Base-by-base conservation (phyloP, 2,113 vertebrate genomes). In the Prolemur simus region DNA sequence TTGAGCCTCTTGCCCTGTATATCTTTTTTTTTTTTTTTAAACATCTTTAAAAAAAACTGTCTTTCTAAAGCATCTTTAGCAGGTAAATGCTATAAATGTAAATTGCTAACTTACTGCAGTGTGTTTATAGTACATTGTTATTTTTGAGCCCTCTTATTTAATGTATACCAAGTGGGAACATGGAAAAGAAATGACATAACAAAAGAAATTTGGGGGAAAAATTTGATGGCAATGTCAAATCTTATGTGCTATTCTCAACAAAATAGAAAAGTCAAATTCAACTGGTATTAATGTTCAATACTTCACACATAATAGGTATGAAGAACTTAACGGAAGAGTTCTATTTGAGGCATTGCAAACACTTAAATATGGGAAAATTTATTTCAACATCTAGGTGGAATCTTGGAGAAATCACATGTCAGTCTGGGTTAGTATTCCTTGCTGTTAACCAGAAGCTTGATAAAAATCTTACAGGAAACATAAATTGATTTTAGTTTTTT, bases 11-110 rank as follows among this genome's bases (percentile, higher is more conserved):
- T 60, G 29, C 6, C 6, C 25, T 87, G 3, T 54, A n/a, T 25
- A 47, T 1, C 0, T 82, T 71, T 87, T 56, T 85, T 74, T 56
- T 60, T 60, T 60, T 60, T 58, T 23, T 95, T 8, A 29, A 76
- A 12, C 0, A 20, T 58, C 23, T 63, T 94, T 49, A 17, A 52
- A 52, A 52, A 52, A 52, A 54, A 54, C 39, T 7, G 0, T 86
- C 92, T 87, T 91, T 95, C 54, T 74, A 84, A 94, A 97, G 77
- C 56, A 74, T 94, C 58, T 89, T 93, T n/a, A 90, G 18, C 64
- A 68, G 39, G 92, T 94, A 90, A 56, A 85, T 95, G 25, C 68
- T 87, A 23, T 76, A 96, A 98, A 78, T 42, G 8, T 96, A 96
- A 96, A 84, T 7, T 34, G 10, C 45, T 86, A 64, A 18, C 25